Conservation (phyloP, 2,888 invertebrate genomes). For the Drepana falcataria region DNA sequence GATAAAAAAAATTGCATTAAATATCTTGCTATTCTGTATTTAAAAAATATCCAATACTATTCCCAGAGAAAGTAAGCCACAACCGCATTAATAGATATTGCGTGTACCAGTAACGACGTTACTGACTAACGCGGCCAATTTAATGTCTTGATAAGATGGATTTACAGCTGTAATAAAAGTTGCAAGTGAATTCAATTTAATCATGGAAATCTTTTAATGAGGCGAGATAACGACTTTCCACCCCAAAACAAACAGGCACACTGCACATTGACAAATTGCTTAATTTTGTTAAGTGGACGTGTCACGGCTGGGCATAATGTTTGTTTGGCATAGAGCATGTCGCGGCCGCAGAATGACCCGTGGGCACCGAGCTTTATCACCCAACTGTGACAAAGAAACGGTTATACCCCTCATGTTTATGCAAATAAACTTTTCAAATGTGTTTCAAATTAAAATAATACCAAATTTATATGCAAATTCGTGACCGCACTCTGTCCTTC, state of each 20-base stretch:
- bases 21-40: too few relatives aligned
- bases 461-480: constrained; percentile 75
- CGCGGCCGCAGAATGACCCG: constrained; percentile 12
- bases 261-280: constrained; percentile 65
- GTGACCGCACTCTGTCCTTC: constrained; percentile 72
- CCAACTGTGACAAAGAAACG: constrained; percentile 60
- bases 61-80: too few relatives aligned
- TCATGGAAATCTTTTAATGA: constrained; percentile 45
- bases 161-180: constrained; percentile 24
- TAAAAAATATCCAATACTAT: too few relatives aligned
- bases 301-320: constrained; percentile 40
- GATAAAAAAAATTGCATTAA: too few relatives aligned
- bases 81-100: too few relatives aligned
- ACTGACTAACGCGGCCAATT: constrained; percentile 6
- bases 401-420: constrained; percentile 69
- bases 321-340: constrained; percentile 36
- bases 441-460: constrained; percentile 76
- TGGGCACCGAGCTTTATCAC: constrained; percentile 56
- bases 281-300: constrained; percentile 70
- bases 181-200: constrained; percentile 33
- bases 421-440: constrained; percentile 72
- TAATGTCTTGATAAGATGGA: constrained; percentile 23
- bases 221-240: constrained; percentile 36
- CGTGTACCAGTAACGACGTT: too few relatives aligned
- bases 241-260: constrained; percentile 58